Evolutionary conservation across 2,797 vertebrate genomes (phyloP), one percentile per base, ranked within the genome.

Genomic region (Triplophysa bombifrons): DNA sequence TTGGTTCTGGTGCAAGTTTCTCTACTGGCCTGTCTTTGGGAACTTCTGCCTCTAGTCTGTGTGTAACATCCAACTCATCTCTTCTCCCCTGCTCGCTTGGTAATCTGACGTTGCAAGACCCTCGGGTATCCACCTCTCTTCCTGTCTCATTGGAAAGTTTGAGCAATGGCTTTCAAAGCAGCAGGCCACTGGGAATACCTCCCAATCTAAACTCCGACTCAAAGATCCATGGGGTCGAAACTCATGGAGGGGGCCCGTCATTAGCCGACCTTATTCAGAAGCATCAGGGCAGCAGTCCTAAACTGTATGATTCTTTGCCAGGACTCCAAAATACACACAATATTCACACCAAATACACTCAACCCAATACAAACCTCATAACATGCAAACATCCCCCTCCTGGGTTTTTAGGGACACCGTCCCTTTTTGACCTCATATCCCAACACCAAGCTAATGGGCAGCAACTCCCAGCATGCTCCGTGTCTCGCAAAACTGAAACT

Each of bases 211-310:
- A 48, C 46, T 48, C 46, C 1, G 13, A 16, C 46, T 11, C 11
- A 82, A 66, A 72, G 73, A 88, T 87, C 86, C 80, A 46, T 82
- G 86, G 88, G 53, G 80, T 72, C 3, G 65, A 78, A 55, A 87
- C 89, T 76, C 89, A 91, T 12, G 90, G 84, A 87, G 94, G 90
- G 88, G 91, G 88, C 85, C 92, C 90, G 1, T 97, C 96, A 6
- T 77, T 98, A 85, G 94, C 95, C 65, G 96, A 96, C 85, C 93
- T 98, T 80, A 94, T 96, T 83, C 94, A 94, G 86, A 93, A 97
- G 78, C 94, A 95, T 84, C 93, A 93, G 80, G 92, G 90, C 86
- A 91, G 81, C 71, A 92, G 85, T 82, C 85, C 91, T 65, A 88
- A 74, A 60, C 76, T 88, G 0, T 87, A 84, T 80, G 89, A 83